Evolutionary conservation across 2,113 vertebrate species (phyloP), one percentile per base, ranked within the genome.

Genomic region (Mustela lutreola): DNA sequence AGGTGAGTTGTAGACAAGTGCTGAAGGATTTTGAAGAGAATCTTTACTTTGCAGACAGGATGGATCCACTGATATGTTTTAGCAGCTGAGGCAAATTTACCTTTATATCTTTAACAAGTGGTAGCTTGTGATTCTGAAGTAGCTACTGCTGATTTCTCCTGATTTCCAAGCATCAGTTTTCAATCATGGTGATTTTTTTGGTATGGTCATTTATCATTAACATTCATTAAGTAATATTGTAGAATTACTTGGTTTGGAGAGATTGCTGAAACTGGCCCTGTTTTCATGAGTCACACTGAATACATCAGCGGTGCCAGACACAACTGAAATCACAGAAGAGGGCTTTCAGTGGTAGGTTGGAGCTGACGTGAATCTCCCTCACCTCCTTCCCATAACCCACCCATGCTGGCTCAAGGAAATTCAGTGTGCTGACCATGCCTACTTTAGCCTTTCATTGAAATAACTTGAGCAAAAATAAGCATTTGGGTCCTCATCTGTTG

Each of bases 401-500:
- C 53, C 84, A 39, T 76, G 73, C 94, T 95, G 95, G 92, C 97
- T 97, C 90, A 92, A 98, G 97, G 98, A 98, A 98, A 94, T 95
- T 95, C 84, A 71, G 79, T 22, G 65, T 97, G 94, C 98, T 0
- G 78, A 88, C 96, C 88, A 86, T 98, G 98, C 97, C 98, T 91
- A 81, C 96, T 98, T 98, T 96, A 98, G 97, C 96, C 97, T 98
- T 98, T 67, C 98, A 56, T 97, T 98, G 96, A 98, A 98, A 98
- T 99, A 98, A 96, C 96, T 97, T 96, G 97, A 97, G 97, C 97
- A 98, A 98, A 99, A 99, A 99, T 98, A 98, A 98, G 81, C 97
- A 87, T 79, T 87, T 80, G 81, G 93, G 95, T 91, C 96, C 97
- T 98, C 98, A 98, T 98, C 98, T 98, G 98, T 98, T 98, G 98